Base-by-base conservation (phyloP, 2,888 invertebrate species). In the Vesta saturnalis region DNA sequence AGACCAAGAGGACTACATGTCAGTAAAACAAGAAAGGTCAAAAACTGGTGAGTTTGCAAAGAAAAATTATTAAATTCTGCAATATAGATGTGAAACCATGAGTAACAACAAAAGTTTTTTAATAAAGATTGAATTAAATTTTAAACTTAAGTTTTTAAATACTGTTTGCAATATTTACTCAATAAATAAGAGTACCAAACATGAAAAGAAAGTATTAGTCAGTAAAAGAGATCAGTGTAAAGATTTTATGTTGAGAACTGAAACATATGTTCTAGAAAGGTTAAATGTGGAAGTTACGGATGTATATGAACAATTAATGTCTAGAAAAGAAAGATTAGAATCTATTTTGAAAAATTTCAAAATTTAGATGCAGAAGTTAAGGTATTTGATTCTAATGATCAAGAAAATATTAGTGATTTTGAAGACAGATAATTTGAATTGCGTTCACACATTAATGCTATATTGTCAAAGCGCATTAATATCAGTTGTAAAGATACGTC, bases 241-340 rank as follows among this genome's bases (percentile, higher is more conserved):
- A 49, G 6, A 16, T 15, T 49, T 16, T 49, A 16, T 18, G 3
- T 10, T 5, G 3, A 49, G 49, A 49, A 16, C 18, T 16, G 18
- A 49, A 49, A 49, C 49, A 3, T 49, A 49, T 49, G 15, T 49
- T 49, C 18, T 49, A 49, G 49, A 49, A 49, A 49, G 19, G 12
- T 18, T 16, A 49, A 18, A 49, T 49, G 49, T 49, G 8, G 49
- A 49, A 49, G 18, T 49, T 49, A 49, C 49, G 1, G 19, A 49
- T 49, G 49, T 49, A 3, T 18, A 49, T 18, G 49, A 49, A 18
- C 49, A 49, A 49, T 49, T 49, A 10, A 10, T 49, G 18, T 15
- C 49, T 15, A 15, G 49, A 16, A 49, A 49, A 18, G 49, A 49
- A 16, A 15, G 18, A 49, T 49, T 49, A 49, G 39, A 39, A 39